phyloP scores from a whole-genome alignment of 2,797 vertebrate species.

The Tadarida brasiliensis region DNA sequence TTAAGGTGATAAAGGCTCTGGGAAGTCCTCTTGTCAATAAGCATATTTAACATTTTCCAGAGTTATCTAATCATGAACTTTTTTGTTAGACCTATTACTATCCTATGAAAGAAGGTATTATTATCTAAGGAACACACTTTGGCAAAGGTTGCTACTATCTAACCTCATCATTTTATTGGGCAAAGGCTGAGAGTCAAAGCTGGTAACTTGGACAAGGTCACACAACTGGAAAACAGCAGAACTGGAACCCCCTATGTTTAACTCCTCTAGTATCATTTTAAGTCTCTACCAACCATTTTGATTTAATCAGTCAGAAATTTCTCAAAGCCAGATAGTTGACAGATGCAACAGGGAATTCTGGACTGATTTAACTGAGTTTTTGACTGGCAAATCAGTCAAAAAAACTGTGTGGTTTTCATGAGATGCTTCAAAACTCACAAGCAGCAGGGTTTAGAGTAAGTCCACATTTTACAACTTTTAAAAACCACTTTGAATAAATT shows the following conservation, averaged over 20 bases:
- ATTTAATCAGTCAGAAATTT: conserved; percentile 40
- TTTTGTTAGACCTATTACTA: conserved; percentile 3
- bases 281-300: not conserved
- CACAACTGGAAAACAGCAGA: not conserved
- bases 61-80: not conserved
- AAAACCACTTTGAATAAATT: conserved; percentile 40
- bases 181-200: not conserved
- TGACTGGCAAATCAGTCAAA: conserved; percentile 25
- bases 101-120: not conserved
- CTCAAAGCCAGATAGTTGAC: conserved; percentile 49
- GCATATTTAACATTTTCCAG: conserved; percentile 3
- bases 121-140: not conserved
- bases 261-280: not conserved
- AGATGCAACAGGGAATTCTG: not conserved
- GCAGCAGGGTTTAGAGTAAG: conserved; percentile 10
- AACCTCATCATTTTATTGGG: not conserved
- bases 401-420: not conserved
- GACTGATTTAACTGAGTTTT: not conserved
- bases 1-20: not conserved
- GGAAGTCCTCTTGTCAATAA: not conserved
- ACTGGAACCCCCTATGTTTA: not conserved
- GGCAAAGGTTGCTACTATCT: not conserved
- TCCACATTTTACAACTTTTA: conserved; percentile 45
- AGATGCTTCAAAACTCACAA: conserved; percentile 46
- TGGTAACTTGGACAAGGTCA: not conserved